These are phyloP conservation scores for Enteromius trimaculatus DNA, from an alignment of 2,797 vertebrate species.

Conservation along the genomic window DNA sequence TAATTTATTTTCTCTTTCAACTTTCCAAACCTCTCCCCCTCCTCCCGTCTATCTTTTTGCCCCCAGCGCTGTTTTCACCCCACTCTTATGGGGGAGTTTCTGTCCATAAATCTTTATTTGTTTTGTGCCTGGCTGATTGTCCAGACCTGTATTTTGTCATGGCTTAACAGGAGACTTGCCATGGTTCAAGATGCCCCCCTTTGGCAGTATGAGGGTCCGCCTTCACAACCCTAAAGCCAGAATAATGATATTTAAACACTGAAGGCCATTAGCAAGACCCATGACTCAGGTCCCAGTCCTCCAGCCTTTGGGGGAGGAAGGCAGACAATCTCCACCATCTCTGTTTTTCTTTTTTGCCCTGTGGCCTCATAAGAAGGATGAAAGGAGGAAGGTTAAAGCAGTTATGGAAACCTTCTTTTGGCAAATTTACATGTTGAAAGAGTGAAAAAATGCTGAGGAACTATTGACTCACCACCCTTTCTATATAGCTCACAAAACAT, in stretches of 20 bases:
- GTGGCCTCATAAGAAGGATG: conserved; percentile 44
- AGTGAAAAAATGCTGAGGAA: conserved; percentile 51
- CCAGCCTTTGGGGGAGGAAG: conserved; percentile 13
- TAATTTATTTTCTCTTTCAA: conserved; percentile 36
- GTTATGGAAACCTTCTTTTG: conserved; percentile 50
- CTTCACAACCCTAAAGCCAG: conserved; percentile 52
- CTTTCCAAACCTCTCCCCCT: conserved; percentile 5
- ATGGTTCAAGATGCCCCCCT: conserved; percentile 54
- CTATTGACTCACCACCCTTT: conserved; percentile 49
- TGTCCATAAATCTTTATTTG: conserved; percentile 63
- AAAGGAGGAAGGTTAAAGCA: conserved; percentile 57
- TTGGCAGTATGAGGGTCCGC: conserved; percentile 40
- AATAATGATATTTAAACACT: conserved; percentile 62
- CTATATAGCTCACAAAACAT: conserved; percentile 53
- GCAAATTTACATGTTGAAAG: conserved; percentile 53
- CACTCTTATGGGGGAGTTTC: conserved; percentile 49
- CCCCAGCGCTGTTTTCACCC: conserved; percentile 50
- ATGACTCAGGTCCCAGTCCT: conserved; percentile 40
- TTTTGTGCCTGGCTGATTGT: conserved; percentile 55
- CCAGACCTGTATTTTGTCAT: conserved; percentile 57
- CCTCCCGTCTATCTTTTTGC: conserved; percentile 39
- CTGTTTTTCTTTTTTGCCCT: conserved; percentile 46
- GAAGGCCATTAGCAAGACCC: conserved; percentile 55
- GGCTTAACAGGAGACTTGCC: conserved; percentile 52
- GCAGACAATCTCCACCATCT: conserved; percentile 49